Percentiles rank a stretch among this genome's conserved stretches.
These are phyloP conservation scores for Serilophus lunatus DNA, from an alignment of 2,113 vertebrate genomes.

Conservation along the genomic window DNA sequence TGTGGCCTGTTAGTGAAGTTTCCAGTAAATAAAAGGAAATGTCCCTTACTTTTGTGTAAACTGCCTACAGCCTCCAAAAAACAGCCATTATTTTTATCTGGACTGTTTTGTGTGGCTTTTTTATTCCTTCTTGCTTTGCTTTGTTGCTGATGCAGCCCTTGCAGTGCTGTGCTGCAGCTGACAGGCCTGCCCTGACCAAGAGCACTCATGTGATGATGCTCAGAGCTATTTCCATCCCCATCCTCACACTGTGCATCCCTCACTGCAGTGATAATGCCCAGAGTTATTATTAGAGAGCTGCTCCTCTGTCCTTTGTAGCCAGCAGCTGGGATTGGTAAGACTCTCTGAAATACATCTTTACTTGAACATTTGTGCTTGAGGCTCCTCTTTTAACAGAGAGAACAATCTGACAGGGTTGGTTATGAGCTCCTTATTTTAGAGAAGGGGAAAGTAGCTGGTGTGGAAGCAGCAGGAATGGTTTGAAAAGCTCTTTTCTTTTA, in stretches of 20 bases:
- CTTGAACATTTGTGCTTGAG: background rate
- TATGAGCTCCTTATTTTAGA: background rate
- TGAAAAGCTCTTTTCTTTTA: background rate
- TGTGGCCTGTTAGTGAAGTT: background rate
- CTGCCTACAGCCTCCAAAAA: background rate
- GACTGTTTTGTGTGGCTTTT: background rate
- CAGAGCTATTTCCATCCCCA: background rate
- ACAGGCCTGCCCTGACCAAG: background rate
- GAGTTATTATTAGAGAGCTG: background rate
- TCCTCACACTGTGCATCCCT: background rate
- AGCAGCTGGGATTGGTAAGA: background rate
- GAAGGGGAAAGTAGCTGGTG: background rate
- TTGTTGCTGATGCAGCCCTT: background rate
- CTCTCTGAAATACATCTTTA: background rate
- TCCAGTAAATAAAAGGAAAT: background rate
- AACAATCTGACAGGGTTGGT: background rate
- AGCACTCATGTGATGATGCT: background rate
- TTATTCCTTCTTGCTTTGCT: background rate
- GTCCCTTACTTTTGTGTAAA: background rate
- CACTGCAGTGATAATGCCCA: background rate
- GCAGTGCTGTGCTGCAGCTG: background rate
- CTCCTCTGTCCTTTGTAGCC: background rate
- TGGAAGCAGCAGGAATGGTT: background rate
- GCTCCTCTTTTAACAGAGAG: background rate
- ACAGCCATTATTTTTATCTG: fast-evolving